A percentile compares a stretch with the other conserved stretches of the same genome.
These are phyloP conservation scores for Calliopum simillimum DNA, from an alignment of 2,888 invertebrate species.

Conservation along the genomic window DNA sequence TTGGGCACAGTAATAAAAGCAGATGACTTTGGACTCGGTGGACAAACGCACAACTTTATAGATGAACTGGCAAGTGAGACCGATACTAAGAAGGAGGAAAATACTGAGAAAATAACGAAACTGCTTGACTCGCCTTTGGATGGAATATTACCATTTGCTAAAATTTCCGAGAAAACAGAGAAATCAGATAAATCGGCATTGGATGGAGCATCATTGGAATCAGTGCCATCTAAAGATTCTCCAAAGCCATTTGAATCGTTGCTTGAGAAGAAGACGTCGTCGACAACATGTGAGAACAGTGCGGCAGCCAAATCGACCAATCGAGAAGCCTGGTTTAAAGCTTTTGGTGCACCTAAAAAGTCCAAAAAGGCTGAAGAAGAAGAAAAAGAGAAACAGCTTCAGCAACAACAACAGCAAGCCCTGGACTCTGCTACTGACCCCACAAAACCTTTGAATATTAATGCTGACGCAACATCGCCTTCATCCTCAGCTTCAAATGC, in stretches of 20 bases:
- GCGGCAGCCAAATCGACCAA: slow-evolving; percentile 67
- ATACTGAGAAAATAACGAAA: slow-evolving; percentile 44
- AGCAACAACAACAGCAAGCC: slow-evolving; percentile 31
- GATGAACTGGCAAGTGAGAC: slow-evolving; percentile 65
- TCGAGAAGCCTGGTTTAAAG: slow-evolving; percentile 92
- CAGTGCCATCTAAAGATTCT: slow-evolving; percentile 41
- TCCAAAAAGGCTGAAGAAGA: slow-evolving; percentile 74
- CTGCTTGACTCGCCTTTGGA: slow-evolving; percentile 37
- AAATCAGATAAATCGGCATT: slow-evolving; percentile 36
- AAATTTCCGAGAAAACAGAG: slow-evolving; percentile 39
- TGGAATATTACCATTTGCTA: slow-evolving; percentile 37
- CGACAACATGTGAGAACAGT: slow-evolving; percentile 33
- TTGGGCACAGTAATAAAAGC: slow-evolving; percentile 85
- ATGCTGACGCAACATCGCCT: slow-evolving; percentile 25
- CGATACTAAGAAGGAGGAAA: slow-evolving; percentile 49
- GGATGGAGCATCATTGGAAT: slow-evolving; percentile 9
- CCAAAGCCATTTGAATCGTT: slow-evolving; percentile 50
- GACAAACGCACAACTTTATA: slow-evolving; percentile 74
- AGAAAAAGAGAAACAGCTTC: slow-evolving; percentile 56
- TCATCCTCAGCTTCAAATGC: slow-evolving; percentile 43
- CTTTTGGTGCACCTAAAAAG: slow-evolving; percentile 87
- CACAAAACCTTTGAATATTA: not conserved
- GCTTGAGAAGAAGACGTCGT: slow-evolving; percentile 47
- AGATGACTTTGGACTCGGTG: slow-evolving; percentile 74
- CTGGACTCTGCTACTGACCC: slow-evolving; percentile 33